Conservation (phyloP, 2,797 vertebrate species). For the Lacerta agilis region DNA sequence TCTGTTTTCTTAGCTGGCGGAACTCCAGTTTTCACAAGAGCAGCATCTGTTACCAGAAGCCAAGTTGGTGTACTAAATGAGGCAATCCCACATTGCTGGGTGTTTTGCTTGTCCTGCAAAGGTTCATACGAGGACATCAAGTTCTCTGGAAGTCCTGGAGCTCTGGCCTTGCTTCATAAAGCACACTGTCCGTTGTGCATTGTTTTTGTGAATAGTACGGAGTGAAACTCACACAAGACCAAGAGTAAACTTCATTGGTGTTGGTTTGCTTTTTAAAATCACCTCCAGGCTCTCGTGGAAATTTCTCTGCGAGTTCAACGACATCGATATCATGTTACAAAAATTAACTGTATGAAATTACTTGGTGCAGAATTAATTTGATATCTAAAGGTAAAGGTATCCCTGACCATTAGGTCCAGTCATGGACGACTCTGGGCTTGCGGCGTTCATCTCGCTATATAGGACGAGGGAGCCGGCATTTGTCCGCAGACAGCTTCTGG, state of each 20-base stretch:
- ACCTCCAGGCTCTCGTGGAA: not conserved
- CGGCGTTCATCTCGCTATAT: too few species aligned
- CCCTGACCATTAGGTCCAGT: too few species aligned
- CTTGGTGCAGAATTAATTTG: not conserved
- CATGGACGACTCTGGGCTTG: too few species aligned
- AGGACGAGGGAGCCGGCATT: too few species aligned
- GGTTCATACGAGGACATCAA: not conserved
- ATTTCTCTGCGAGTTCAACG: not conserved
- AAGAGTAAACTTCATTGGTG: not conserved
- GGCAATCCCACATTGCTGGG: not conserved
- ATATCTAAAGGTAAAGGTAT: too few species aligned
- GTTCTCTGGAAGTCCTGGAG: not conserved
- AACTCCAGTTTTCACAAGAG: conserved; percentile 1
- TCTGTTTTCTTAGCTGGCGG: not conserved
- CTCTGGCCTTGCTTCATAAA: conserved; percentile 6
- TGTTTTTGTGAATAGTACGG: not conserved
- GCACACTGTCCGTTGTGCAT: conserved; percentile 3
- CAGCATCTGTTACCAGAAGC: not conserved
- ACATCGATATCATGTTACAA: not conserved
- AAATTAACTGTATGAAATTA: not conserved
- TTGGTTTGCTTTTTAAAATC: not conserved
- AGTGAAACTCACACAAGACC: not conserved
- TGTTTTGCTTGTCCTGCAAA: conserved; percentile 1
- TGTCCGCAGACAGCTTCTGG: too few species aligned
- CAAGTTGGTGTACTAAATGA: not conserved